A percentile compares a stretch with the other conserved stretches of the same genome.
Conservation (phyloP, 1,140 invertebrate species). For the Drosophila leontia region DNA sequence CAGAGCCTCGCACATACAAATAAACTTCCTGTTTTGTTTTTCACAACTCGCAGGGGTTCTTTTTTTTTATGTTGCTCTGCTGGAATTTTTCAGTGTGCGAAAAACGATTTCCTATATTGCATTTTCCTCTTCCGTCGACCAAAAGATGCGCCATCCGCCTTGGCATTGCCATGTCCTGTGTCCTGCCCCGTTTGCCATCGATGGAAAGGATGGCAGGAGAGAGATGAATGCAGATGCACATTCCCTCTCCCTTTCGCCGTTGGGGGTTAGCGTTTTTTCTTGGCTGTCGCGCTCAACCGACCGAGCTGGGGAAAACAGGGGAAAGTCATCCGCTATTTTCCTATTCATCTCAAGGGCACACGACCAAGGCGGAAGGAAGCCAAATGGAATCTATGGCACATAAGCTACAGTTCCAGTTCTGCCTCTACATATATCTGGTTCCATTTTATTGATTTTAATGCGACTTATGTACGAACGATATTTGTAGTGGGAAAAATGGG, state of each 20-base stretch:
- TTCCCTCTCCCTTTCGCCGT: slow-evolving; percentile 6
- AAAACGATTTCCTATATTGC: slow-evolving; percentile 84
- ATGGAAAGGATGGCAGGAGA: slow-evolving; percentile 15
- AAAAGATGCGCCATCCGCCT: slow-evolving; percentile 75
- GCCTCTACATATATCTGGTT: slow-evolving; percentile 34
- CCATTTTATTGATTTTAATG: slow-evolving; percentile 72
- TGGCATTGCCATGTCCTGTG: slow-evolving; percentile 30
- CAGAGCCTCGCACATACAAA: slow-evolving; percentile 39
- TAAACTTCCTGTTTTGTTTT: slow-evolving; percentile 80
- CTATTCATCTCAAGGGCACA: slow-evolving; percentile 73
- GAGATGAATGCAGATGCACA: slow-evolving; percentile 27
- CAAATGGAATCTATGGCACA: slow-evolving; percentile 68
- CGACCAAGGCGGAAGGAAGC: slow-evolving; percentile 40
- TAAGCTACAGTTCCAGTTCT: slow-evolving; percentile 57
- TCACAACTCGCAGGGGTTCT: slow-evolving; percentile 15
- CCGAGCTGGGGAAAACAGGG: slow-evolving; percentile 5
- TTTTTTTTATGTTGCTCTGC: slow-evolving; percentile 11
- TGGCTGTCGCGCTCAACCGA: slow-evolving; percentile 43
- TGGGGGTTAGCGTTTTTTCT: slow-evolving; percentile 14
- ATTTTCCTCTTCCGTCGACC: slow-evolving; percentile 80
- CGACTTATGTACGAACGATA: not conserved
- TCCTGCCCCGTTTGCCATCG: slow-evolving; percentile 39
- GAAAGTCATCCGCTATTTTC: slow-evolving; percentile 28
- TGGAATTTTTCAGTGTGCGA: slow-evolving; percentile 69
- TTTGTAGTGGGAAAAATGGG: slow-evolving; percentile 1